Conservation (phyloP, 2,888 invertebrate species). For the Heliconius ethilla region DNA sequence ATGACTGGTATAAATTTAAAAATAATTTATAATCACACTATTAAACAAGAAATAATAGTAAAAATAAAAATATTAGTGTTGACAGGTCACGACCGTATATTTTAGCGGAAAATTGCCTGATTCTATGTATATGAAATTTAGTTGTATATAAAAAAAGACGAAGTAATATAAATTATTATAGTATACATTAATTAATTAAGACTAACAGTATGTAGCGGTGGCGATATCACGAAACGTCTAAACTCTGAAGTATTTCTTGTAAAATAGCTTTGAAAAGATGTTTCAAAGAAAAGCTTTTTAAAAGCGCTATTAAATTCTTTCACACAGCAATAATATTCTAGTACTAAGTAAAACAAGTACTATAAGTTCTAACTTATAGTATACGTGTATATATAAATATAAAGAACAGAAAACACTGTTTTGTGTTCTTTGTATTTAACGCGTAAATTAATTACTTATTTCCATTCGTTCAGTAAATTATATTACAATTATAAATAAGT, state of each 20-base stretch:
- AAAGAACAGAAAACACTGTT: no score
- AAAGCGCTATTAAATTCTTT: no score
- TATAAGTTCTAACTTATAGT: no score
- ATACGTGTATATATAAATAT: no score
- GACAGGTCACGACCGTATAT: slow-evolving; percentile 19
- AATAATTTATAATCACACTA: slow-evolving; percentile 12
- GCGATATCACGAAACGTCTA: neutral
- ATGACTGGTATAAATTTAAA: slow-evolving; percentile 7
- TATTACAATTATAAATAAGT: neutral
- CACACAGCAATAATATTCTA: no score
- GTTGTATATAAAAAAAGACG: neutral
- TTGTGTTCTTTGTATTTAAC: no score
- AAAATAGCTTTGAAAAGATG: neutral
- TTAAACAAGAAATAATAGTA: slow-evolving; percentile 2
- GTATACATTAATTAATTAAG: neutral
- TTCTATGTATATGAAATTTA: neutral
- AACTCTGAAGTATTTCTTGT: neutral
- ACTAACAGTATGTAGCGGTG: neutral
- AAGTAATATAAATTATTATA: slow-evolving; percentile 1
- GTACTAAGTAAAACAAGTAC: no score
- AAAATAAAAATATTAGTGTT: slow-evolving; percentile 1
- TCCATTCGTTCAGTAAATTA: no score
- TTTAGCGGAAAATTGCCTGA: neutral
- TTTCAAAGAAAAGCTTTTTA: neutral
- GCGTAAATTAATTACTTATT: no score